Evolutionary conservation across 2,113 vertebrate species (phyloP).

Genomic region (Hydrochoerus hydrochaeris): DNA sequence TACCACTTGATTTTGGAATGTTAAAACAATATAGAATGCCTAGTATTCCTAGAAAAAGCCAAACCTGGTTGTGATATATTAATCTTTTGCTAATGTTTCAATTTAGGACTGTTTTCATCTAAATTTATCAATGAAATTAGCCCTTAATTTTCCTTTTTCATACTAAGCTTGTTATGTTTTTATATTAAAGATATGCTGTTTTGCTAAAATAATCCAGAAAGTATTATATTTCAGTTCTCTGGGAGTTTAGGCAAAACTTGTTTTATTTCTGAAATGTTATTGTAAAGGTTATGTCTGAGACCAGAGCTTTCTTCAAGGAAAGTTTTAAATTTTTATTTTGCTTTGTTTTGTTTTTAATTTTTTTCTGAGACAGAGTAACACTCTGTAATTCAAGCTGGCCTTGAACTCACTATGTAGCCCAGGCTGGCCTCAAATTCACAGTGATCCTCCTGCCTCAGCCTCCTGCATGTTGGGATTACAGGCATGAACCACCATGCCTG

Average conservation of each 20-base stretch:
- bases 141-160: constrained; percentile 23
- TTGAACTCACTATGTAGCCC: background rate
- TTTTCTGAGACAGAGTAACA: background rate
- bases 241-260: background rate
- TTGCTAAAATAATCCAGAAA: constrained; percentile 16
- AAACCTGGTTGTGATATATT: background rate
- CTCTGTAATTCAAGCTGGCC: background rate
- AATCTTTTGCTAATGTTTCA: constrained; percentile 40
- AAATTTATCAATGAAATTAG: constrained; percentile 32
- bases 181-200: constrained; percentile 10
- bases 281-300: background rate
- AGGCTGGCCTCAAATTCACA: background rate
- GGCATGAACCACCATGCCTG: background rate
- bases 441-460: background rate
- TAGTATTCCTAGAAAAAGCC: background rate
- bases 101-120: constrained; percentile 13
- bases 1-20: background rate
- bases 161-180: constrained; percentile 36
- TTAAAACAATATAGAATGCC: constrained; percentile 20
- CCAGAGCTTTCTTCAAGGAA: background rate
- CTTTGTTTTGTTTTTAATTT: background rate
- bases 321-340: background rate
- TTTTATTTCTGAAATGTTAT: constrained; percentile 4
- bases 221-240: background rate
- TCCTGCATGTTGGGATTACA: background rate